These are phyloP conservation scores for Matsumurasca onukii DNA, from an alignment of 1,140 invertebrate genomes.

Conservation along the genomic window DNA sequence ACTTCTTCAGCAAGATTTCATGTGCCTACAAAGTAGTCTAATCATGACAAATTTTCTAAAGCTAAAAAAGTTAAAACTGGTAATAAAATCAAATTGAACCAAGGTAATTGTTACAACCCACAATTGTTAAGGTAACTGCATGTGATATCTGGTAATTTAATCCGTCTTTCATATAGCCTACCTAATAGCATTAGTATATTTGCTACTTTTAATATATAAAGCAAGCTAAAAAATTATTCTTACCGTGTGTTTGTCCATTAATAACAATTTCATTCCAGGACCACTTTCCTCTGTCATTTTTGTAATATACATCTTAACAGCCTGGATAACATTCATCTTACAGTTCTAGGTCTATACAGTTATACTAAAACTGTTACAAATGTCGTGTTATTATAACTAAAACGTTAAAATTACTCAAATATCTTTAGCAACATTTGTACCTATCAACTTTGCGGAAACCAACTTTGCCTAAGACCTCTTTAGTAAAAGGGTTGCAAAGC, in stretches of 20 bases:
- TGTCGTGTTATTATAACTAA: too few relatives aligned
- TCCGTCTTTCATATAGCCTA: background rate
- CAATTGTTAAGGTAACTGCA: background rate
- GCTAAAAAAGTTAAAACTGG: too few relatives aligned
- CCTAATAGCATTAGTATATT: background rate
- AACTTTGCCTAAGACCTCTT: too few relatives aligned
- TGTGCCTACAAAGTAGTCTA: too few relatives aligned
- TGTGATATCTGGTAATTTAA: background rate
- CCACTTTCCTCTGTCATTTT: conserved; percentile 99
- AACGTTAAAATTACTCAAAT: too few relatives aligned
- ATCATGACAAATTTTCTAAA: too few relatives aligned
- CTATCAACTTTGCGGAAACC: too few relatives aligned
- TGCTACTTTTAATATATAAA: background rate
- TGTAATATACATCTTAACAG: conserved; percentile 91
- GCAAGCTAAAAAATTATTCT: conserved; percentile 34
- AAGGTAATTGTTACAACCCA: background rate
- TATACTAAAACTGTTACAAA: too few relatives aligned
- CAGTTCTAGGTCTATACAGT: too few relatives aligned
- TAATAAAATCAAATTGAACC: background rate
- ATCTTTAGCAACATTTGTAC: too few relatives aligned
- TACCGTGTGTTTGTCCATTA: conserved; percentile 98
- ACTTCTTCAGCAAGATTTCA: too few relatives aligned
- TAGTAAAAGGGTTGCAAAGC: too few relatives aligned
- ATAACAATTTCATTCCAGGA: conserved; percentile 97
- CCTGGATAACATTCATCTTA: conserved; percentile 90